Evolutionary conservation across 2,797 vertebrate genomes (phyloP), one percentile per base, ranked within the genome.

Genomic region (Tokudaia tokunoshimensis): DNA sequence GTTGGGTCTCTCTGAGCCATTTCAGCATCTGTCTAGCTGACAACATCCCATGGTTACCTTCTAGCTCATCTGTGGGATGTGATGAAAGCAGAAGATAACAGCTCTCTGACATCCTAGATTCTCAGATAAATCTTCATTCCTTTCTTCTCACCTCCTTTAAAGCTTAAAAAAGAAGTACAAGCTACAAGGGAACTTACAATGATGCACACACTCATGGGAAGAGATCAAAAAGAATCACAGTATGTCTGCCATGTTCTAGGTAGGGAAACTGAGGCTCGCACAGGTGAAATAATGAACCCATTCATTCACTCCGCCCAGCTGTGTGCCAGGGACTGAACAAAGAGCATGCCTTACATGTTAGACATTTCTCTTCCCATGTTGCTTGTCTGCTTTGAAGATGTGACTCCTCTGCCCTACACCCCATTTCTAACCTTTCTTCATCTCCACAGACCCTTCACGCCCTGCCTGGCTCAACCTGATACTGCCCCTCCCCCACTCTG

Each of bases 361-460:
- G 52, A 47, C 0, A 1, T 37, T 31, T 79, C 50, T 57, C 47
- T 47, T 17, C n/a, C 59, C 31, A 0, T 6, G 1, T 47, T 7
- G 0, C 22, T 41, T 29, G 67, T 72, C 75, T 63, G n/a, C 47
- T 88, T 31, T 59, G 11, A 34, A 81, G 3, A 29, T 31, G 6
- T 10, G 57, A 52, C 4, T 41, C 5, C 6, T 41, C 3, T 0
- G 24, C 55, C 63, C 74, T 8, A 29, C 0, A 15, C 8, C 72
- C 70, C 78, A 17, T 29, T 15, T 3, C 41, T 10, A 0, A 0
- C 11, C 12, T 29, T 17, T 7, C 1, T 13, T 17, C 85, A 41
- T 14, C 17, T 12, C 61, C 22, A 0, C 7, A 34, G 44, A 31
- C 1, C 34, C 3, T 72, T 37, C 1, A 0, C 0, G 1, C 55